phyloP scores from a whole-genome alignment of 2,797 vertebrate genomes.

The Sebastolobus altivelis region DNA sequence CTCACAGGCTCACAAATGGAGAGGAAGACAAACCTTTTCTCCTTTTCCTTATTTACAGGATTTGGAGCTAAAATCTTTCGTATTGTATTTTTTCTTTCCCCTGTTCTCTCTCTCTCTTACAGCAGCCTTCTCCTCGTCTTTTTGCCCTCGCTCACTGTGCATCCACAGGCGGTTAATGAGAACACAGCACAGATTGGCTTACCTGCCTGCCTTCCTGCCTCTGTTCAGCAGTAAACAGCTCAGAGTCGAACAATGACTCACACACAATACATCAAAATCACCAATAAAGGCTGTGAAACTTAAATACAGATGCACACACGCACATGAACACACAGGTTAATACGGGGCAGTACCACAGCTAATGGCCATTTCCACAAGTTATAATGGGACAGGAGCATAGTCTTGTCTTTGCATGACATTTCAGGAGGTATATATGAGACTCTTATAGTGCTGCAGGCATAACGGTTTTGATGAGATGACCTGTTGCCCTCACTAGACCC shows the following conservation, averaged over 20 bases:
- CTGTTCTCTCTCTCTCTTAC: background rate
- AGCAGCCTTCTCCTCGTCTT: conserved; percentile 10
- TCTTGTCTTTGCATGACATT: background rate
- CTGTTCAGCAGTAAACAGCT: conserved; percentile 51
- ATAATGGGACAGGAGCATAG: conserved; percentile 5
- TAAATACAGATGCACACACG: conserved; percentile 5
- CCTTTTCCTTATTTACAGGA: conserved; percentile 28
- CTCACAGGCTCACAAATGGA: conserved; percentile 17
- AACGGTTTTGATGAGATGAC: conserved; percentile 20
- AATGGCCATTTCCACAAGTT: conserved; percentile 25
- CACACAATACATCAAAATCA: conserved; percentile 37
- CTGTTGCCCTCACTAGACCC: conserved; percentile 1
- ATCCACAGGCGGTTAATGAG: conserved; percentile 74
- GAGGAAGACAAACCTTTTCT: conserved; percentile 35
- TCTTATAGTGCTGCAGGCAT: background rate
- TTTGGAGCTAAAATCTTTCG: conserved; percentile 9
- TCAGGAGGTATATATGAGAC: background rate
- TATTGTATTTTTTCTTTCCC: background rate
- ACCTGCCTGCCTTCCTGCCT: conserved; percentile 63
- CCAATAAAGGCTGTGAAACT: conserved; percentile 29
- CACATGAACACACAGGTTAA: conserved; percentile 11
- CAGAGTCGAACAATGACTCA: conserved; percentile 51
- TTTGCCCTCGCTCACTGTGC: conserved; percentile 34
- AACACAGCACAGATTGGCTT: conserved; percentile 65
- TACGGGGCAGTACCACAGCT: background rate